Base-by-base conservation (phyloP, 2,797 vertebrate species). In the Sus cebifrons region DNA sequence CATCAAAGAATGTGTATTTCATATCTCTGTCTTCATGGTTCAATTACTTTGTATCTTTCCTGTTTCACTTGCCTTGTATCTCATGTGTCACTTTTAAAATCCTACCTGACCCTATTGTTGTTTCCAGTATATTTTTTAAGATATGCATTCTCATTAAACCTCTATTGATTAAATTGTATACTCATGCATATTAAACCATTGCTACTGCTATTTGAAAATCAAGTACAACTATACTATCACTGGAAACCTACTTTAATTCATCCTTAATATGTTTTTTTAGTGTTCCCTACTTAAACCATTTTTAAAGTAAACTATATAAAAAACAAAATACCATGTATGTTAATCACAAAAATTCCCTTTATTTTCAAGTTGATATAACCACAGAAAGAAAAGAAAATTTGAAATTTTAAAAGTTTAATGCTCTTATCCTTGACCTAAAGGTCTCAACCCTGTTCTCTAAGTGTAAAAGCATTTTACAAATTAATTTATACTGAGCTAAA, bases 401-500 rank as follows among this genome's bases (percentile, higher is more conserved):
- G 2, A 89, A 90, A 87, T 2, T 2, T 81, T 88, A 52, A 36
- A 96, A 86, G 29, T 75, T 83, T 91, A 89, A 83, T 88, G 91
- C 93, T 87, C 15, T 79, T 84, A 32, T 67, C 58, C 18, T 93
- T 94, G 54, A 97, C 20, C 65, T 81, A 58, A 40, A 83, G 2
- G 18, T 84, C 14, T 83, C 49, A 54, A 44, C 25, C 2, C 4
- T 85, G 65, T 91, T 91, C 60, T 79, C 62, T 25, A 90, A 89
- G 62, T 68, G 60, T 86, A 64, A 93, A 94, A 86, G 1, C 29
- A 91, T 78, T 75, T 95, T 88, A 68, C 1, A 52, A 97, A 83
- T 82, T 88, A 90, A 75, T 94, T 88, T 88, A 60, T 64, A 23
- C 4, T 14, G 4, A 25, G 36, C n/a, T 70, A 68, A 12, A 94